These are phyloP conservation scores for Halisarca cf. caerulea DNA, from an alignment of 37 sponge, comb jelly and placozoan genomes.

Conservation along the genomic window DNA sequence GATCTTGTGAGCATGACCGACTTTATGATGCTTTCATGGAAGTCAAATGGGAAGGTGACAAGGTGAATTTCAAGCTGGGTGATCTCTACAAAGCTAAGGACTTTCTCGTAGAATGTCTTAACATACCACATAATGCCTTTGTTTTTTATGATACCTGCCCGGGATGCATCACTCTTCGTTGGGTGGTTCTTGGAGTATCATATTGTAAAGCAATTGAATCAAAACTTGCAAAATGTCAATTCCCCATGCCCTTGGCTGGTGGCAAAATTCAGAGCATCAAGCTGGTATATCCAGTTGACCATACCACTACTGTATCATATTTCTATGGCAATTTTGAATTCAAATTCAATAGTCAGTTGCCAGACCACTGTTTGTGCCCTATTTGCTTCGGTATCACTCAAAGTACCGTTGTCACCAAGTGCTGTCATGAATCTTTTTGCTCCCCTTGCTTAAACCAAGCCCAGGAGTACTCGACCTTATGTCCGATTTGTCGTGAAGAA, in stretches of 20 bases:
- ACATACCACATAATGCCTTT: not conserved
- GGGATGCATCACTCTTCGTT: not conserved
- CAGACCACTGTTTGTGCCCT: not conserved
- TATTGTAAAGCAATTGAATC: not conserved
- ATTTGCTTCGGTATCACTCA: not conserved
- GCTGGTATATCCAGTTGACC: not conserved
- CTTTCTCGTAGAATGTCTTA: not conserved
- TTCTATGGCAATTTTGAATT: not conserved
- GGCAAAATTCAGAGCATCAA: slow-evolving; percentile 2
- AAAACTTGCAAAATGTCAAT: not conserved
- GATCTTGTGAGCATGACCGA: no score
- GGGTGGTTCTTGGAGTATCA: not conserved
- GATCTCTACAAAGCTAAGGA: slow-evolving; percentile 4
- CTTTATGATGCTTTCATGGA: not conserved
- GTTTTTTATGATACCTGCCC: not conserved
- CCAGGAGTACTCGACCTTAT: not conserved
- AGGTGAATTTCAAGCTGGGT: not conserved
- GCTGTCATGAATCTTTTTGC: not conserved
- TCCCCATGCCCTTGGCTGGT: not conserved
- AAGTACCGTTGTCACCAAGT: not conserved
- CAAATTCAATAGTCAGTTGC: not conserved
- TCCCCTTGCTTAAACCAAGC: not conserved
- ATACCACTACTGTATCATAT: not conserved
- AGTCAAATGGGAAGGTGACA: not conserved
- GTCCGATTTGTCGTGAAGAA: not conserved